Conservation (phyloP, 2,797 vertebrate species). For the Kryptopterus vitreolus region DNA sequence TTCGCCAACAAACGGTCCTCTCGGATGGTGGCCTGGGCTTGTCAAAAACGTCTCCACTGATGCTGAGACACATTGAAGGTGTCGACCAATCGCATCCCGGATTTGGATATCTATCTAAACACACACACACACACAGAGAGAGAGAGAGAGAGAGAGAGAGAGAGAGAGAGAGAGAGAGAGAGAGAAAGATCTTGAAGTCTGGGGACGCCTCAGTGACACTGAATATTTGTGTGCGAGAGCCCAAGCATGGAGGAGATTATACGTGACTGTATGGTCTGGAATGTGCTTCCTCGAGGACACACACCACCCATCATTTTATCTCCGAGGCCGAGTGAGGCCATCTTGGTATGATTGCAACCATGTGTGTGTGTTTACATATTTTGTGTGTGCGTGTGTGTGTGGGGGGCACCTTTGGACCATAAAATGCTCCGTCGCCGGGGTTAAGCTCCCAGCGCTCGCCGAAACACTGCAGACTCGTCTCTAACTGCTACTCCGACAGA, state of each 20-base stretch:
- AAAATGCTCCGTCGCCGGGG: constrained; percentile 90
- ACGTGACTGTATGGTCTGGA: background rate
- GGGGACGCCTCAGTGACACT: background rate
- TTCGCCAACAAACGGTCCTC: no score
- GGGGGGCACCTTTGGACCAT: constrained; percentile 88
- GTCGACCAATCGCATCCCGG: constrained; percentile 82
- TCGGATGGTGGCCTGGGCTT: no score
- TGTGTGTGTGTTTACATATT: background rate
- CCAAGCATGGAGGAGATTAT: background rate
- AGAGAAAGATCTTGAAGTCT: background rate
- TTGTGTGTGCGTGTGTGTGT: background rate
- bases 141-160: background rate
- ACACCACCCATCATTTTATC: background rate
- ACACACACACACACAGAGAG: background rate
- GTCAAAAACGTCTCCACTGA: no score
- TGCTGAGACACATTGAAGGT: constrained; percentile 92
- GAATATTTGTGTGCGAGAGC: background rate
- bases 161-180: background rate
- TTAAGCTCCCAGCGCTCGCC: constrained; percentile 86
- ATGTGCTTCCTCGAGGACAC: constrained; percentile 5
- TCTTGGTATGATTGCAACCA: background rate
- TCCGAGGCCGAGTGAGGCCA: background rate
- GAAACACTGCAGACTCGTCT: constrained; percentile 79
- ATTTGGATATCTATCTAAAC: constrained; percentile 87
- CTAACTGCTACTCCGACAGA: constrained; percentile 73